Conservation (phyloP, 2,797 vertebrate species). For the Uromys caudimaculatus region DNA sequence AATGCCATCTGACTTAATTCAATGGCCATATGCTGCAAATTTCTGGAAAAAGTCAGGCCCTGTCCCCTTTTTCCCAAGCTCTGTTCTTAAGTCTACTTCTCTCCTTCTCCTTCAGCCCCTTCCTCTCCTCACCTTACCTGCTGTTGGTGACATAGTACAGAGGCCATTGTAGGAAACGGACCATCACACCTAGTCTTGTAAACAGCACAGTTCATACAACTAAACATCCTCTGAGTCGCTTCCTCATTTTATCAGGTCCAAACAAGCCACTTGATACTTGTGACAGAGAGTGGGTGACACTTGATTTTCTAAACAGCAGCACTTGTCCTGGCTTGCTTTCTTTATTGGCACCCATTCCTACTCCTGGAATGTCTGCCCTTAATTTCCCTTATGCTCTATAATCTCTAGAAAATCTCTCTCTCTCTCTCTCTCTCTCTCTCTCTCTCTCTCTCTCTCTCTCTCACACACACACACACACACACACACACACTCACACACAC, state of each 20-base stretch:
- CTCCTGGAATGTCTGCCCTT: not conserved
- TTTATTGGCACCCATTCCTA: not conserved
- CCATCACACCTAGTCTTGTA: constrained; percentile 26
- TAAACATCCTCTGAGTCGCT: not conserved
- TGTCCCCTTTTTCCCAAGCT: not conserved
- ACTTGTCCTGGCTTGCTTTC: not conserved
- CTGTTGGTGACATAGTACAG: not conserved
- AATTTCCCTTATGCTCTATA: not conserved
- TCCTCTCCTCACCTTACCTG: not conserved
- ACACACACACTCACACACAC: not conserved
- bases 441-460: not conserved
- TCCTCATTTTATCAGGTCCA: not conserved
- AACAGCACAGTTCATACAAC: not conserved
- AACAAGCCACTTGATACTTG: not conserved
- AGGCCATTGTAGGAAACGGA: not conserved
- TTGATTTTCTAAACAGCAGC: not conserved
- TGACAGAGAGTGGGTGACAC: not conserved
- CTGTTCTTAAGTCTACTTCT: not conserved
- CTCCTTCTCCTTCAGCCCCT: not conserved
- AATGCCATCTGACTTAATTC: not conserved
- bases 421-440: not conserved
- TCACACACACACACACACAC: not conserved
- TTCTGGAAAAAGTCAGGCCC: not conserved
- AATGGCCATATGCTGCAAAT: not conserved
- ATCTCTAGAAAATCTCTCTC: too few species aligned